Evolutionary conservation across 2,797 vertebrate species (phyloP).

Genomic region (Coregonus suidteri): DNA sequence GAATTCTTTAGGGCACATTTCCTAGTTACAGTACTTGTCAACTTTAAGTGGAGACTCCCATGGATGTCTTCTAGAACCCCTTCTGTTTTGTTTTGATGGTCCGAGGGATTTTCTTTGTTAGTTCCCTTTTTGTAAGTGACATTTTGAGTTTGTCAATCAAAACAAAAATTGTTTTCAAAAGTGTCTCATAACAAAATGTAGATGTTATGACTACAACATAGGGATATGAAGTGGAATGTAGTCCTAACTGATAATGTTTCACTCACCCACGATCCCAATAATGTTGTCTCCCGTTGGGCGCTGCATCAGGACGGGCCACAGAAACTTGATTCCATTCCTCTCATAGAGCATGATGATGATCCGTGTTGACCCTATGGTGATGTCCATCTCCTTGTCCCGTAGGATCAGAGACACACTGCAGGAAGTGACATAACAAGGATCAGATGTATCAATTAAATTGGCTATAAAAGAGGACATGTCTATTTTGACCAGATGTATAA

Average conservation of each 20-base stretch:
- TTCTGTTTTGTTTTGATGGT: too few species aligned
- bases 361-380: constrained; percentile 46
- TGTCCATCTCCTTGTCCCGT: constrained; percentile 49
- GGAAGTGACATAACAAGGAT: constrained; percentile 9
- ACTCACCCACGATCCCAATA: constrained; percentile 68
- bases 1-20: too few species aligned
- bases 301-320: constrained; percentile 69
- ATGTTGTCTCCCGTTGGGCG: constrained; percentile 16
- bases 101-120: too few species aligned
- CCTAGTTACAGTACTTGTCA: too few species aligned
- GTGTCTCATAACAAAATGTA: too few species aligned
- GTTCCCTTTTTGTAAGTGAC: too few species aligned
- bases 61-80: too few species aligned
- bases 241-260: neutral
- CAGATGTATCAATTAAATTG: neutral
- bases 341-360: constrained; percentile 61
- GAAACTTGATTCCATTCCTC: constrained; percentile 24
- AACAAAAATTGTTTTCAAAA: too few species aligned
- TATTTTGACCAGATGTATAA: neutral
- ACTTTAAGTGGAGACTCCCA: too few species aligned
- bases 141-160: too few species aligned
- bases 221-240: neutral
- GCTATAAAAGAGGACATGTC: neutral
- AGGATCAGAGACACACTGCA: constrained; percentile 55
- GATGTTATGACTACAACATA: neutral